Conservation (phyloP, 64 coral and sea anemone genomes). For the Porites australiensis region DNA sequence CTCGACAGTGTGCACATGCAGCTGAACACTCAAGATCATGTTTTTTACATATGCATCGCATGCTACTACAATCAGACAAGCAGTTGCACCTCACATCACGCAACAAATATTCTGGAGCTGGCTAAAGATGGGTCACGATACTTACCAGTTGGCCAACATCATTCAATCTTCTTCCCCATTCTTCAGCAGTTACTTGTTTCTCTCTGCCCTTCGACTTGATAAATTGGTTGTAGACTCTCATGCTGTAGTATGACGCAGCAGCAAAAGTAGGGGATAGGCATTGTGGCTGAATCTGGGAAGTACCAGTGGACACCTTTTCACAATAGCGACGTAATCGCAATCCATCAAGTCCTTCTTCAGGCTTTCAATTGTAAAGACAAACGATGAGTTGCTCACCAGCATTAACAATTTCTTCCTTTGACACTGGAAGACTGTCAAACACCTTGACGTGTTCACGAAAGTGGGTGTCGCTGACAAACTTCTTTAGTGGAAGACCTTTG, state of each 20-base stretch:
- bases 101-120: constrained; percentile 12
- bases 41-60: constrained; percentile 45
- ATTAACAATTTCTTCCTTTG: constrained; percentile 21
- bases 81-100: constrained; percentile 55
- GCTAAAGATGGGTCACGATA: not conserved
- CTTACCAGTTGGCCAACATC: not conserved
- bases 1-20: constrained; percentile 56
- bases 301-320: constrained; percentile 47
- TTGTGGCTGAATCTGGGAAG: constrained; percentile 56
- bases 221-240: not conserved
- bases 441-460: constrained; percentile 31
- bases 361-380: constrained; percentile 41
- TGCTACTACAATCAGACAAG: constrained; percentile 18
- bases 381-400: constrained; percentile 64
- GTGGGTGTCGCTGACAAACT: not conserved
- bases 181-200: not conserved
- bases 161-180: constrained; percentile 8
- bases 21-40: constrained; percentile 48
- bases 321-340: constrained; percentile 33
- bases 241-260: constrained; percentile 45
- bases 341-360: constrained; percentile 18
- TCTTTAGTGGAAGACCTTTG: constrained; percentile 44
- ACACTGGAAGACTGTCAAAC: not conserved
- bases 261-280: constrained; percentile 67
- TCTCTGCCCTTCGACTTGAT: constrained; percentile 13